Evolutionary conservation across 1,140 invertebrate genomes (phyloP).

Genomic region (Wiebesia pumilae): DNA sequence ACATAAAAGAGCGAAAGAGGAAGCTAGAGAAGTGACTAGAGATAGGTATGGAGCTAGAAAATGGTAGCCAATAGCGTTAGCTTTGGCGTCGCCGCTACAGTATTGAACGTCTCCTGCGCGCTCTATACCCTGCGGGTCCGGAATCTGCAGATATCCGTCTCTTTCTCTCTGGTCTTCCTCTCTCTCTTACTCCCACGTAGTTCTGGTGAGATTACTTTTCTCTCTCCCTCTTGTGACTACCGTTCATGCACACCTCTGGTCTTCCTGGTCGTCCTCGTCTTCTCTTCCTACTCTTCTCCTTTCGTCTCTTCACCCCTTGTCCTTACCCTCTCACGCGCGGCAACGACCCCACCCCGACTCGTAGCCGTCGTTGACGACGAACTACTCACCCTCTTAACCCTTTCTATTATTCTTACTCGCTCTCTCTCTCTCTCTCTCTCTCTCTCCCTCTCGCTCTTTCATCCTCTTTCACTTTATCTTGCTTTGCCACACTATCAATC

Average conservation of each 20-base stretch:
- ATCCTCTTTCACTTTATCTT: background rate
- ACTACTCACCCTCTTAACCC: background rate
- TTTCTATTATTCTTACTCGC: slow-evolving; percentile 30
- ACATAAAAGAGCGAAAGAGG: slow-evolving; percentile 55
- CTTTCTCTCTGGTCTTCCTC: slow-evolving; percentile 52
- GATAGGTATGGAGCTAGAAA: slow-evolving; percentile 56
- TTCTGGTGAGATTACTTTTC: background rate
- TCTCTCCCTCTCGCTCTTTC: background rate
- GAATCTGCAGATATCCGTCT: slow-evolving; percentile 56
- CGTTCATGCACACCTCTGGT: slow-evolving; percentile 30
- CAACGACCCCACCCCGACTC: slow-evolving; percentile 5
- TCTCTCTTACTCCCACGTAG: background rate
- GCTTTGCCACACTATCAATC: background rate
- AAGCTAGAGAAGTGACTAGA: slow-evolving; percentile 51
- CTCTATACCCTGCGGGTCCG: slow-evolving; percentile 57
- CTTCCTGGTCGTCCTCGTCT: slow-evolving; percentile 47
- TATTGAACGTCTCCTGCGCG: slow-evolving; percentile 69
- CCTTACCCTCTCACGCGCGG: background rate
- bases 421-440: background rate
- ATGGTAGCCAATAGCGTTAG: slow-evolving; percentile 69
- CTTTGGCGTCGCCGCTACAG: slow-evolving; percentile 61
- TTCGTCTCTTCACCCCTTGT: slow-evolving; percentile 47
- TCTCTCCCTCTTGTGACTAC: slow-evolving; percentile 32
- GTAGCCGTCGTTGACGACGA: slow-evolving; percentile 54
- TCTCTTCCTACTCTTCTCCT: slow-evolving; percentile 56